These are phyloP conservation scores for Jacana jacana DNA, from an alignment of 2,113 vertebrate species.

Conservation along the genomic window DNA sequence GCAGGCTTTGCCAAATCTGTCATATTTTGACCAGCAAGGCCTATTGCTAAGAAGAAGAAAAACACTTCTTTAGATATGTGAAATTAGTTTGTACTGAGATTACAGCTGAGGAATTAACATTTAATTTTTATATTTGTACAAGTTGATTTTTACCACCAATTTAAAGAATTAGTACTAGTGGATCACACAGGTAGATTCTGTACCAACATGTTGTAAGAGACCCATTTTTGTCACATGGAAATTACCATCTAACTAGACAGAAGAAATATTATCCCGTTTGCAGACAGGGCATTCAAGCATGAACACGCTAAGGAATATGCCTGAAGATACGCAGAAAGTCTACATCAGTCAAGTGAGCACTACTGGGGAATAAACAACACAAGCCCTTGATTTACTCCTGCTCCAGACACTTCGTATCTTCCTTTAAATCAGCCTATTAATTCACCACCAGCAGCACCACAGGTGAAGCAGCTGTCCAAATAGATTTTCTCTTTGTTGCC, in stretches of 20 bases:
- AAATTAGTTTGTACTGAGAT: background rate
- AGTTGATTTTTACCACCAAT: background rate
- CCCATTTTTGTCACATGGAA: background rate
- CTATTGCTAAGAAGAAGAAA: background rate
- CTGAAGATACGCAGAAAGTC: background rate
- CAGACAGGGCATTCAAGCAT: constrained; percentile 29
- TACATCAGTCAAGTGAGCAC: constrained; percentile 13
- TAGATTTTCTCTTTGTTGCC: background rate
- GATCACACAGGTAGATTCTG: background rate
- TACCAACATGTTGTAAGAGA: background rate
- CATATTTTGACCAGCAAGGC: background rate
- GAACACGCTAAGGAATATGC: background rate
- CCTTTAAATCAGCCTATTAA: background rate
- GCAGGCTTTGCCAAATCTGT: background rate
- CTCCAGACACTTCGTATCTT: background rate
- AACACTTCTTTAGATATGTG: background rate
- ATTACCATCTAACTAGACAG: background rate
- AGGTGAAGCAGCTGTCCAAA: background rate
- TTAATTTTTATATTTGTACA: background rate
- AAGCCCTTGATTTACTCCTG: background rate
- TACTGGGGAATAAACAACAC: background rate
- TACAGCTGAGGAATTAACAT: background rate
- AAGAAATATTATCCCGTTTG: background rate
- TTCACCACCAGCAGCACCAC: background rate
- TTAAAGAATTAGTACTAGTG: background rate